phyloP scores from a whole-genome alignment of 2,888 invertebrate genomes.

The Phania funesta region DNA sequence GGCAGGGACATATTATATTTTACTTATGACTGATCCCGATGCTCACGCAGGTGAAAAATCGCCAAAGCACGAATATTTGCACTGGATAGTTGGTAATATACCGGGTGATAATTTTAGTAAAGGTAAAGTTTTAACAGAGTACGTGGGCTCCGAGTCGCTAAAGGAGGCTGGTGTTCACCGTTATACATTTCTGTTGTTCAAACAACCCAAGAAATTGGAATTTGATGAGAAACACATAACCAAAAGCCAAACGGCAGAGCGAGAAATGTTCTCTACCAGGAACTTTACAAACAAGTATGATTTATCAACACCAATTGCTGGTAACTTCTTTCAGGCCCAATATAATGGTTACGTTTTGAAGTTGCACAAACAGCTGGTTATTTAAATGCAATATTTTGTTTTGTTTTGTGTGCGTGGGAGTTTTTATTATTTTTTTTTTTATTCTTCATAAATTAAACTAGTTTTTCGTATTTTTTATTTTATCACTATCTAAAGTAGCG shows the following conservation, averaged over 20 bases:
- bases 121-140: constrained; percentile 89
- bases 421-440: background rate
- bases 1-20: constrained; percentile 74
- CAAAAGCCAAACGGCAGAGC: constrained; percentile 80
- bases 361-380: constrained; percentile 76
- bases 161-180: constrained; percentile 87
- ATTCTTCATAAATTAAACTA: constrained; percentile 48
- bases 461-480: constrained; percentile 13
- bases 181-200: constrained; percentile 89
- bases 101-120: constrained; percentile 86
- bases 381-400: constrained; percentile 8
- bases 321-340: constrained; percentile 77
- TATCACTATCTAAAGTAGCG: background rate
- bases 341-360: constrained; percentile 81
- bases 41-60: constrained; percentile 92
- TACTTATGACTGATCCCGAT: constrained; percentile 88
- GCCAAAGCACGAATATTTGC: constrained; percentile 92
- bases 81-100: constrained; percentile 95
- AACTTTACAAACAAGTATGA: constrained; percentile 90
- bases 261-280: constrained; percentile 84
- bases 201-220: constrained; percentile 84
- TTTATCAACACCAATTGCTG: constrained; percentile 83
- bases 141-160: constrained; percentile 93
- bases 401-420: background rate
- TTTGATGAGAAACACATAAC: constrained; percentile 82